Percentiles rank a stretch among this genome's conserved stretches.
Evolutionary conservation across 2,797 vertebrate genomes (phyloP).

Genomic region (Parauchenoglanis punctatus): DNA sequence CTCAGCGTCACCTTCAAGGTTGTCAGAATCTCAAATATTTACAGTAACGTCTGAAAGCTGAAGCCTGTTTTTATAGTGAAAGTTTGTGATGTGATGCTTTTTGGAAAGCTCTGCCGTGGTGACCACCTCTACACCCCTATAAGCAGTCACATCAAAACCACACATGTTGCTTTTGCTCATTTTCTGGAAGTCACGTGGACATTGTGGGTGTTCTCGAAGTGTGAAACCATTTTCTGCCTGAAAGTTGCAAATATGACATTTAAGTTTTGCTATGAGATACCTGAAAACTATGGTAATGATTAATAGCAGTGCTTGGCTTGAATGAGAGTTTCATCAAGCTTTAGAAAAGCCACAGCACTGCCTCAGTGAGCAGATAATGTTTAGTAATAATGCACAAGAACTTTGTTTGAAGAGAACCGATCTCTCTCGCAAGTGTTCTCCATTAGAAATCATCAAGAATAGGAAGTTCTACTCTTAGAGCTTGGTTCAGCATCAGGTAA

Average conservation of each 20-base stretch:
- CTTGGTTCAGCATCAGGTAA: no score
- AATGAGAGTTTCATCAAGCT: not conserved
- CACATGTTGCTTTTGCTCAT: not conserved
- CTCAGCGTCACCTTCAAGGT: not conserved
- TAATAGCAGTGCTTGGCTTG: not conserved
- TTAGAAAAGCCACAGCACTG: not conserved
- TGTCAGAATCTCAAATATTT: not conserved
- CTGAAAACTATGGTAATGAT: not conserved
- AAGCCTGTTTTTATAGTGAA: not conserved
- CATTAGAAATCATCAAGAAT: no score
- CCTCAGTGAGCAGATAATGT: no score
- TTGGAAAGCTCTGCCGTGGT: not conserved
- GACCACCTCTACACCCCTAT: not conserved
- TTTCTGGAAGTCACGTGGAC: constrained; percentile 29
- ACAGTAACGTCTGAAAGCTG: not conserved
- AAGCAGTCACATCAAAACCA: constrained; percentile 18
- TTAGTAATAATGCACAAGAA: not conserved
- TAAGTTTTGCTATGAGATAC: not conserved
- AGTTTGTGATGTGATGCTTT: not conserved
- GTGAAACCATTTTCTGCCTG: not conserved
- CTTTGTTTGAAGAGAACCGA: not conserved
- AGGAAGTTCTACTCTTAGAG: no score
- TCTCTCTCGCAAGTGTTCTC: no score
- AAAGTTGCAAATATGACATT: not conserved
- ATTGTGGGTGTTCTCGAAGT: not conserved